Percentiles rank a stretch among this genome's conserved stretches.
These are phyloP conservation scores for Rallus limicola DNA, from an alignment of 2,113 vertebrate genomes.

Conservation along the genomic window DNA sequence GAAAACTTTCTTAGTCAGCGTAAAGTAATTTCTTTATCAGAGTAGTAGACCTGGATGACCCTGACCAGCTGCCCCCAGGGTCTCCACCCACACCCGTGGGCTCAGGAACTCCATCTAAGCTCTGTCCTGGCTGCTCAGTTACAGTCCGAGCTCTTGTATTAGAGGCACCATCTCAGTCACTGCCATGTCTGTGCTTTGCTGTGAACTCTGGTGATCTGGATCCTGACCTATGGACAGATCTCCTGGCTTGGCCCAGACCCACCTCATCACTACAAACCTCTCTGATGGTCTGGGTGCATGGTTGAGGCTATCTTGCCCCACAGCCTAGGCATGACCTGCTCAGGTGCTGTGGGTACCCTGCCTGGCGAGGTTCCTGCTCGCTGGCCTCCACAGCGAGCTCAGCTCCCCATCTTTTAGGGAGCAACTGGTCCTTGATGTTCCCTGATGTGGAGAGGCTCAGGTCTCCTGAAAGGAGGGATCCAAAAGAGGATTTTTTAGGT, in stretches of 20 bases:
- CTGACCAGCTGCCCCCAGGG: background rate
- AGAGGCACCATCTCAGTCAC: background rate
- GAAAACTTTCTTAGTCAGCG: constrained; percentile 30
- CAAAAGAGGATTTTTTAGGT: background rate
- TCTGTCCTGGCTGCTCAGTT: background rate
- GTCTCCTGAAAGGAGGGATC: background rate
- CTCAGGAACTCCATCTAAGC: background rate
- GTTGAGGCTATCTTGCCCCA: background rate
- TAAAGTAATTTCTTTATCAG: background rate
- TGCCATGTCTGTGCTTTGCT: background rate
- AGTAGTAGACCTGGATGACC: background rate
- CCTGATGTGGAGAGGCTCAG: background rate
- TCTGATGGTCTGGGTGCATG: background rate
- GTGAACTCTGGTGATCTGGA: background rate
- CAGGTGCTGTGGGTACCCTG: too few species aligned
- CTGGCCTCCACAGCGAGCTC: background rate
- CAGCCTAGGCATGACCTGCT: background rate
- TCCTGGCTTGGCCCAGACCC: background rate
- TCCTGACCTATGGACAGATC: too few species aligned
- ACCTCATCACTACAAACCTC: too few species aligned
- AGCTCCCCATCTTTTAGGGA: background rate
- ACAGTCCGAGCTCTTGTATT: background rate
- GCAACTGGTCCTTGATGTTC: background rate
- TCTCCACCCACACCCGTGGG: rapidly evolving
- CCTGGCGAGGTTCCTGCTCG: background rate